Evolutionary conservation across 1,140 invertebrate genomes (phyloP), one percentile per base, ranked within the genome.

Genomic region (Tetramorium parvispinum): DNA sequence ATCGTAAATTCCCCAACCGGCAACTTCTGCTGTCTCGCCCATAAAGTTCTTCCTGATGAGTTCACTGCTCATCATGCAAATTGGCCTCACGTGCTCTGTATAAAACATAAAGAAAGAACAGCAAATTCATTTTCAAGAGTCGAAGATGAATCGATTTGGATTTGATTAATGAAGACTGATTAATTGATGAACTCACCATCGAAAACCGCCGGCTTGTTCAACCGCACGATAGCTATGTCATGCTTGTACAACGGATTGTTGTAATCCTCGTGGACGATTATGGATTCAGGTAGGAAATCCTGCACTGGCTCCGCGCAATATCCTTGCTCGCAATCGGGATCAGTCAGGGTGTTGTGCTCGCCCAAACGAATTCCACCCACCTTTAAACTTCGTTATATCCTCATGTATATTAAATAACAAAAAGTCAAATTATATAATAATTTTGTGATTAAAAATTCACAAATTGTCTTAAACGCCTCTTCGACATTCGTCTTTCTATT

Each of bases 171-270:
- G 10, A 87, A n/a, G 0, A 32, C 68, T 43, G 21, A 70, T 43
- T 4, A 0, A 24, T 53, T 71, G 0, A 66, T 61, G 77, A 66
- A 91, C 91, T 92, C 93, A 96, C 96, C 95, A 85, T 95, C 96
- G 40, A 96, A 95, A 27, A 93, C n/a, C 10, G 95, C 95, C 2
- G 95, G 93, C n/a, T 87, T 87, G 11, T 96, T 92, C n/a, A 97
- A 88, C 61, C 95, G 92, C 43, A 98, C 94, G 7, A 98, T 92
- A 1, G 96, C 97, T 63, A 97, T 96, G 90, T 98, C 97, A 89
- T 97, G 96, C 79, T 96, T 95, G 86, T 96, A 96, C 0, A 91
- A 71, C 0, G 96, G 96, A n/a, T 95, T 94, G 91, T 97, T 95
- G 90, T 96, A 97, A 43, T 93, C 87, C 1, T 95, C 88, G 91